phyloP scores from a whole-genome alignment of 30 jellyfish, hydroid and myxozoan species.

The Pelagia noctiluca region DNA sequence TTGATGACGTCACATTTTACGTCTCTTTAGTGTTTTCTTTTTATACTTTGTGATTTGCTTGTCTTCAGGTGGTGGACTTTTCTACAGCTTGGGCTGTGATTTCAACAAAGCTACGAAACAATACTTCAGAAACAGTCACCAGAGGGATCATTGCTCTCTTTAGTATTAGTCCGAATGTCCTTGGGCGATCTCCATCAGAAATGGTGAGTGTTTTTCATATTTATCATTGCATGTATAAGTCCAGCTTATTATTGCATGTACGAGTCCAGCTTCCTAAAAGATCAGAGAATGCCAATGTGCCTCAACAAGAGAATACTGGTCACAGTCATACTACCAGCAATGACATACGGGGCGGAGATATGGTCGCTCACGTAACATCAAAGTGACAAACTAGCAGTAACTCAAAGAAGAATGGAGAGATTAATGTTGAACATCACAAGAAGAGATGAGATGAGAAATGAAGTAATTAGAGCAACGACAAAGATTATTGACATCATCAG shows the following conservation, averaged over 20 bases:
- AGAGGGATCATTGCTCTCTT: constrained; percentile 64
- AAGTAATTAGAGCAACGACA: no score
- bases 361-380: constrained; percentile 17
- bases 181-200: constrained; percentile 37
- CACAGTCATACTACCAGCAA: constrained; percentile 31
- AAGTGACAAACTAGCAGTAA: constrained; percentile 41
- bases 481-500: no score
- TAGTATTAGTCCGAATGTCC: constrained; percentile 58
- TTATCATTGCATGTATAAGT: no score
- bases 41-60: no score
- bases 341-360: constrained; percentile 25
- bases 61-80: constrained; percentile 63
- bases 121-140: constrained; percentile 46
- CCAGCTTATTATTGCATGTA: no score
- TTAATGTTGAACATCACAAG: constrained; percentile 29
- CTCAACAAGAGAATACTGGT: constrained; percentile 14
- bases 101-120: constrained; percentile 36
- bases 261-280: not conserved
- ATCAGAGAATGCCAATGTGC: constrained; percentile 16
- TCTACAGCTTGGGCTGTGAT: constrained; percentile 80
- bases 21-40: no score
- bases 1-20: no score
- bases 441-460: constrained; percentile 19
- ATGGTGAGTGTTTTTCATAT: constrained; percentile 27
- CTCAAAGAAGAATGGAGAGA: constrained; percentile 39